Evolutionary conservation across 2,113 vertebrate species (phyloP).

Genomic region (Nycticebus coucang): DNA sequence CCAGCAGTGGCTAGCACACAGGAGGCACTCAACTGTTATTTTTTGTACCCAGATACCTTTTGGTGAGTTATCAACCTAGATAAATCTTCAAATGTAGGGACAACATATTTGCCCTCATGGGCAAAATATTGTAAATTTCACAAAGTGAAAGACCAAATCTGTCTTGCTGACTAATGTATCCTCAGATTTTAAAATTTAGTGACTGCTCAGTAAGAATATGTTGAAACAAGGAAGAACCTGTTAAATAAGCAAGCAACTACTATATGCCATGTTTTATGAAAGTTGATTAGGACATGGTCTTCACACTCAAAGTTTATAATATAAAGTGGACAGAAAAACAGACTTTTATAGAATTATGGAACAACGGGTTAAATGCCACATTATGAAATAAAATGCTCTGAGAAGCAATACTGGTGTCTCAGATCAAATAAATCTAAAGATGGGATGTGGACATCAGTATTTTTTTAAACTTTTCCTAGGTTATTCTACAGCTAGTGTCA

Average conservation of each 20-base stretch:
- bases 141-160: neutral
- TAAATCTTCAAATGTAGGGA: neutral
- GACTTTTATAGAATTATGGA: neutral
- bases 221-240: neutral
- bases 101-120: neutral
- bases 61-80: neutral
- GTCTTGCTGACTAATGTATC: neutral
- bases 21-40: neutral
- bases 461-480: neutral
- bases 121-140: slow-evolving; percentile 28
- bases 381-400: neutral
- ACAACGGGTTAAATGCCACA: neutral
- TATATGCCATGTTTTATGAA: neutral
- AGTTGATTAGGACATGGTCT: neutral
- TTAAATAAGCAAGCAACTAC: neutral
- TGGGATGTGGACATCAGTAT: neutral
- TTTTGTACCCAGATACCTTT: neutral
- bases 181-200: neutral
- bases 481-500: neutral
- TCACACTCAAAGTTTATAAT: neutral
- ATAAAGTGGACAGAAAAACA: neutral
- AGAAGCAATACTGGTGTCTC: neutral
- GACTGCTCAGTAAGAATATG: neutral
- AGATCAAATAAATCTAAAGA: neutral
- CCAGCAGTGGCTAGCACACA: neutral